These are phyloP conservation scores for Microplitis deprimator DNA, from an alignment of 2,888 invertebrate species.

Conservation along the genomic window DNA sequence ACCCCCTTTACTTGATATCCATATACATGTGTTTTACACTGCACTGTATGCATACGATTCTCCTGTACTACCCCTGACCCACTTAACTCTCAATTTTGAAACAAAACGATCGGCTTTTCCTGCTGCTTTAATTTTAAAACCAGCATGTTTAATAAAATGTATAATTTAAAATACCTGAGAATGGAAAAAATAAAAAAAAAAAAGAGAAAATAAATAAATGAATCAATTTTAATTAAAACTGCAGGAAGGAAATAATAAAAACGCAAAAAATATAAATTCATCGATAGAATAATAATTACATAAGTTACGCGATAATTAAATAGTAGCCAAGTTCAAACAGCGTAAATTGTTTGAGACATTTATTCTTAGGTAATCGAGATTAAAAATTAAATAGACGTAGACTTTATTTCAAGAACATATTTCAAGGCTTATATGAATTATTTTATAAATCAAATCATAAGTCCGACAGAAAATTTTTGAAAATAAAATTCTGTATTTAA, in stretches of 20 bases:
- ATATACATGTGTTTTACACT: neutral
- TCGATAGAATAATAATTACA: neutral
- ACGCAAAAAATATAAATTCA: neutral
- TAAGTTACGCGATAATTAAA: neutral
- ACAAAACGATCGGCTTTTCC: neutral
- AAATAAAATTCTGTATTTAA: too few relatives aligned
- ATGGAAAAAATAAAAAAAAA: neutral
- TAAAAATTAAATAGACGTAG: neutral
- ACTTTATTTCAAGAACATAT: conserved; percentile 1
- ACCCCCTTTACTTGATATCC: neutral
- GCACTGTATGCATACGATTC: neutral
- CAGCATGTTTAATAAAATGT: neutral
- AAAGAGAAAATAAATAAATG: neutral
- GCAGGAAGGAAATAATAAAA: neutral
- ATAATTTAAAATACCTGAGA: neutral
- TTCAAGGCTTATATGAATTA: neutral
- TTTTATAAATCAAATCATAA: neutral
- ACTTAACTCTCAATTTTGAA: conserved; percentile 3
- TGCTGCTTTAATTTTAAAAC: neutral
- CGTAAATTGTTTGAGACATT: neutral
- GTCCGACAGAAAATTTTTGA: too few relatives aligned
- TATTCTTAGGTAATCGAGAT: neutral
- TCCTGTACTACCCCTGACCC: conserved; percentile 2
- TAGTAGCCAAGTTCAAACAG: neutral
- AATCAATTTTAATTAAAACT: neutral